These are phyloP conservation scores for Scaptomyza reducta DNA, from an alignment of 2,888 invertebrate genomes.

Conservation along the genomic window DNA sequence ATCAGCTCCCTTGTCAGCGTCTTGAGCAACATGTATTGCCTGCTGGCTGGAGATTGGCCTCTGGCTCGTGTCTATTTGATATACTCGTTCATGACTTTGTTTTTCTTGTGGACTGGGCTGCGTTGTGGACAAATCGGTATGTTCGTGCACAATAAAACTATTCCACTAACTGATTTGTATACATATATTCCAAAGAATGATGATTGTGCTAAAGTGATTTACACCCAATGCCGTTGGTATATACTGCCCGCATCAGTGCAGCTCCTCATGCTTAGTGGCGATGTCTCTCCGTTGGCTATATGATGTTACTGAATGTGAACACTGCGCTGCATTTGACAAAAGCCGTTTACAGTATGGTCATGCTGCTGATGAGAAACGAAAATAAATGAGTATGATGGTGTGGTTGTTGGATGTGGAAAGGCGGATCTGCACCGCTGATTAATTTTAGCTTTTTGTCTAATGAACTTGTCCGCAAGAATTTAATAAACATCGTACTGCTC, in stretches of 20 bases:
- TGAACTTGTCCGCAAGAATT: conserved; percentile 71
- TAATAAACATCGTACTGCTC: conserved; percentile 62
- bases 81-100: conserved; percentile 41
- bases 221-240: conserved; percentile 64
- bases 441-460: conserved; percentile 77
- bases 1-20: conserved; percentile 30
- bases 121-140: conserved; percentile 55
- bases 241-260: conserved; percentile 52
- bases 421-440: conserved; percentile 47
- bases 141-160: background rate
- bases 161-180: conserved; percentile 3
- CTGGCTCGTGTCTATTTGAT: conserved; percentile 47
- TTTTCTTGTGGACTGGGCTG: conserved; percentile 59
- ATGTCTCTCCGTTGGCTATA: conserved; percentile 47
- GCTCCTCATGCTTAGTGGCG: conserved; percentile 55
- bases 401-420: background rate
- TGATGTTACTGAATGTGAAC: conserved; percentile 58
- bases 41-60: conserved; percentile 51
- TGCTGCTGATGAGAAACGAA: conserved; percentile 37
- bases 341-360: conserved; percentile 44
- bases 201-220: conserved; percentile 47
- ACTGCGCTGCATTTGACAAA: conserved; percentile 59
- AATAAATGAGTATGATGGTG: conserved; percentile 8
- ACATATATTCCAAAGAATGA: conserved; percentile 52
- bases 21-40: conserved; percentile 46